These are phyloP conservation scores for Electrophaes corylata DNA, from an alignment of 2,888 invertebrate genomes.

Conservation along the genomic window DNA sequence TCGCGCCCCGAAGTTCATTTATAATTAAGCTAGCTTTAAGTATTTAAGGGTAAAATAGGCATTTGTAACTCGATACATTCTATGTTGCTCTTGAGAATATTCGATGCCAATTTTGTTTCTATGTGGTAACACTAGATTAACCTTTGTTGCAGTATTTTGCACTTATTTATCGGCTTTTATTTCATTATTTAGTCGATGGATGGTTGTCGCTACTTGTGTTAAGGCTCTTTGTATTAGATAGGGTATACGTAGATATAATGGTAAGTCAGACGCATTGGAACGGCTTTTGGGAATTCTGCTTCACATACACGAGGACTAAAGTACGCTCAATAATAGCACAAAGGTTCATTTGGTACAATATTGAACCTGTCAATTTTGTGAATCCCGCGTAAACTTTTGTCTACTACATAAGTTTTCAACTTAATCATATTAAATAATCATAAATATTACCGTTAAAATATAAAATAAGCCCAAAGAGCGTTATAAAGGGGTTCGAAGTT, in stretches of 20 bases:
- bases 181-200: conserved; percentile 59
- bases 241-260: conserved; percentile 75
- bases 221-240: conserved; percentile 78
- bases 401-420: conserved; percentile 22
- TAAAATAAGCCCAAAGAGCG: conserved; percentile 10
- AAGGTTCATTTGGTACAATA: conserved; percentile 41
- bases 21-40: conserved; percentile 73
- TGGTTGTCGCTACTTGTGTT: conserved; percentile 65
- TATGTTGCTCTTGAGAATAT: conserved; percentile 63
- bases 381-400: conserved; percentile 9
- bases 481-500: background rate
- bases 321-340: conserved; percentile 40
- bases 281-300: conserved; percentile 28
- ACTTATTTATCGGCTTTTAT: conserved; percentile 59
- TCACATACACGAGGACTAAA: conserved; percentile 36
- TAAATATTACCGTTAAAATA: conserved; percentile 1
- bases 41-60: conserved; percentile 70
- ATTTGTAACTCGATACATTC: conserved; percentile 69
- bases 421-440: background rate
- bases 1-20: conserved; percentile 60
- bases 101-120: conserved; percentile 53
- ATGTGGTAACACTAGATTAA: conserved; percentile 59
- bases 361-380: conserved; percentile 2
- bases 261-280: conserved; percentile 61
- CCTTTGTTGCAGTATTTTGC: conserved; percentile 71